Conservation (phyloP, 2,888 invertebrate genomes). For the Lottia scabra region DNA sequence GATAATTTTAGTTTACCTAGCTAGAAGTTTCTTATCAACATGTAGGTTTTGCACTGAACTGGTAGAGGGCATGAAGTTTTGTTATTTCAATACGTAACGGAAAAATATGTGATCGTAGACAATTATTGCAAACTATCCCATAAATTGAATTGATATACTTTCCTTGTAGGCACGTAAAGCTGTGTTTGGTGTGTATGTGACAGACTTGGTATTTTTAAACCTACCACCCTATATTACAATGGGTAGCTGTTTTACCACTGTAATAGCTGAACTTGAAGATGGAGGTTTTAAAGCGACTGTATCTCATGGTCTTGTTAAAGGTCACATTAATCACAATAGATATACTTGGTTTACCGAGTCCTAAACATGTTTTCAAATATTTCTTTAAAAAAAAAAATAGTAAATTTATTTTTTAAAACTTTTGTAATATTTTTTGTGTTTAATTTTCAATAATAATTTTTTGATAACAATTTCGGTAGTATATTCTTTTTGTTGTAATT, state of each 20-base stretch:
- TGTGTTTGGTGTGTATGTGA: slow-evolving; percentile 12
- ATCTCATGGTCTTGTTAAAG: background rate
- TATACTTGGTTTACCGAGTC: slow-evolving; percentile 19
- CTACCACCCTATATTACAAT: slow-evolving; percentile 25
- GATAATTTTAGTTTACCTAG: too few relatives aligned
- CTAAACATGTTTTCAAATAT: background rate
- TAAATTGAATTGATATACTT: background rate
- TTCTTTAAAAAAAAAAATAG: too few relatives aligned
- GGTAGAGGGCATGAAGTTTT: too few relatives aligned
- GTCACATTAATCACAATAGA: slow-evolving; percentile 24
- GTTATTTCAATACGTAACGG: too few relatives aligned
- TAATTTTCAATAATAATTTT: too few relatives aligned
- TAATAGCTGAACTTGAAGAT: slow-evolving; percentile 9
- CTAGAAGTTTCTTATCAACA: too few relatives aligned
- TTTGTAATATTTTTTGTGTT: too few relatives aligned
- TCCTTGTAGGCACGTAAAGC: slow-evolving; percentile 25
- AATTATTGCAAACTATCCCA: background rate
- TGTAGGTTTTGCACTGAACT: too few relatives aligned
- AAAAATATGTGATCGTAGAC: background rate
- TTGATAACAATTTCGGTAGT: too few relatives aligned
- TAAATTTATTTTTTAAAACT: too few relatives aligned
- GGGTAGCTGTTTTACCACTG: slow-evolving; percentile 14
- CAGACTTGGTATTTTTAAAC: slow-evolving; percentile 14
- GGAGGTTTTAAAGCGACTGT: slow-evolving; percentile 19
- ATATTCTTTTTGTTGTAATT: too few relatives aligned